Percentiles rank a stretch among this genome's conserved stretches.
Evolutionary conservation across 2,888 invertebrate species (phyloP).

Genomic region (Embidobia sp.): DNA sequence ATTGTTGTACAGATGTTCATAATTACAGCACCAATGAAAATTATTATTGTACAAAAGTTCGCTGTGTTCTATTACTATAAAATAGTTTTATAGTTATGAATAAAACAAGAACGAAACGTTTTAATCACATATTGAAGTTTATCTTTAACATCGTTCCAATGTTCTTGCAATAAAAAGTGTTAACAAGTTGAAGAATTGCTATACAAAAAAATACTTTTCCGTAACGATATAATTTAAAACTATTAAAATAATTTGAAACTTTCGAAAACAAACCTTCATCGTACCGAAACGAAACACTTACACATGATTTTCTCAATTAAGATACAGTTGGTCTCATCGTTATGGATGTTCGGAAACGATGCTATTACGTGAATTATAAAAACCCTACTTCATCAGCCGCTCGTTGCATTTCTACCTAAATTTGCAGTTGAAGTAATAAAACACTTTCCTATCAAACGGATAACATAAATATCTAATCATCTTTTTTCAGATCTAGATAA

Average conservation of each 20-base stretch:
- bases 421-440: slow-evolving; percentile 29
- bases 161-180: slow-evolving; percentile 4
- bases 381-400: slow-evolving; percentile 16
- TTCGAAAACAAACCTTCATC: slow-evolving; percentile 6
- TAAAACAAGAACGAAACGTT: slow-evolving; percentile 24
- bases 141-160: slow-evolving; percentile 19
- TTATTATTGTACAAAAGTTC: slow-evolving; percentile 18
- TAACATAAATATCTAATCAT: slow-evolving; percentile 53
- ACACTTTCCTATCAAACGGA: slow-evolving; percentile 40
- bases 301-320: slow-evolving; percentile 7
- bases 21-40: slow-evolving; percentile 25
- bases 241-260: slow-evolving; percentile 1
- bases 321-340: slow-evolving; percentile 15
- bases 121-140: slow-evolving; percentile 23
- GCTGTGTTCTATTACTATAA: slow-evolving; percentile 26
- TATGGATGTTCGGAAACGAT: not conserved
- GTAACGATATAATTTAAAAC: slow-evolving; percentile 13
- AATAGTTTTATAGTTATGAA: slow-evolving; percentile 35
- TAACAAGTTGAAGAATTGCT: slow-evolving; percentile 9
- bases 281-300: slow-evolving; percentile 1
- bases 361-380: slow-evolving; percentile 36
- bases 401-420: slow-evolving; percentile 28
- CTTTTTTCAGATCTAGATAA: slow-evolving; percentile 46
- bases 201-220: not conserved
- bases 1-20: slow-evolving; percentile 7